Base-by-base conservation (phyloP, 2,113 vertebrate species). In the Alexandromys fortis region DNA sequence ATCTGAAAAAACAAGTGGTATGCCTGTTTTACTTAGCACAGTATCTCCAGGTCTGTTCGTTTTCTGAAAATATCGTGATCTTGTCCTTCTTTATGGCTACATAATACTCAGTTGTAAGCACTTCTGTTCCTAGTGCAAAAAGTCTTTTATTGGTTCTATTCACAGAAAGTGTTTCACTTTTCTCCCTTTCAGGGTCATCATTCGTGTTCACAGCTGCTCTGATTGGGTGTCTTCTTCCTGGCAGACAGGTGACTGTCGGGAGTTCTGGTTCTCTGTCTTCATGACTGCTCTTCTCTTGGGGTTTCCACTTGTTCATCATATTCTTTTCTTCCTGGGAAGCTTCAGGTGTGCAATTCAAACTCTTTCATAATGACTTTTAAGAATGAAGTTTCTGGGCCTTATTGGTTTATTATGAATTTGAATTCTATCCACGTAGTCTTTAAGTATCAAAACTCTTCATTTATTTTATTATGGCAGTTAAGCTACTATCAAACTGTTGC, bases 351-450 rank as follows among this genome's bases (percentile, higher is more conserved):
- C 78, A 49, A n/a, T 95, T 83, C 73, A 38, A 33, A 79, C 49
- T 6, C 13, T 2, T 75, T 28, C 73, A 79, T 79, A 83, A 63
- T 86, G 21, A 68, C 78, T 87, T 89, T 90, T 6, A 22, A 24
- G 26, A 65, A 4, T 75, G 6, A 5, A 79, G 42, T 83, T 90
- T 78, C 10, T 79, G 72, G 30, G 12, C 28, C 61, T 83, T 90
- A 63, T 70, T 89, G 26, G 11, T 91, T 94, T 93, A 4, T 58
- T 92, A 35, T 87, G 33, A 24, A 79, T 90, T 87, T 92, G 33
- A 28, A 85, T 90, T 87, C 90, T 73, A 96, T 79, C 75, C 16
- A 85, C 28, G n/a, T 85, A 90, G 16, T 87, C 93, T 90, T 87
- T 75, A 85, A 75, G 22, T 87, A 47, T 70, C 87, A 70, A 93